Percentiles rank a stretch among this genome's conserved stretches.
Evolutionary conservation across 2,113 vertebrate genomes (phyloP).

Genomic region (Oncorhynchus kisutch): DNA sequence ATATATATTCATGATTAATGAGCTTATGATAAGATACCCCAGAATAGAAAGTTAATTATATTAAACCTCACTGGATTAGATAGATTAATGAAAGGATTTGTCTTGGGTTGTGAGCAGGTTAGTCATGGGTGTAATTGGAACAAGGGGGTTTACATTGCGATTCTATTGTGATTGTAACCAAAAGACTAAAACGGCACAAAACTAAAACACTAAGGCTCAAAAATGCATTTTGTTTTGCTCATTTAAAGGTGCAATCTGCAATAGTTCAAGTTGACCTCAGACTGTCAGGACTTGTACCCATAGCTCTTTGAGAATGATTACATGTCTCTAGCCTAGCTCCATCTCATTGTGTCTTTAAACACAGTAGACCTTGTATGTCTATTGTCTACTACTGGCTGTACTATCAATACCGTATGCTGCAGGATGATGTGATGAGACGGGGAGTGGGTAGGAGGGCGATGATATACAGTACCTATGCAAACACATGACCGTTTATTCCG

Average conservation of each 20-base stretch:
- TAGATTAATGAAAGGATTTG: too few species aligned
- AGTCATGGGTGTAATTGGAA: slow-evolving; percentile 55
- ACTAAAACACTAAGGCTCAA: neutral
- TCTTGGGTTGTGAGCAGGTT: slow-evolving; percentile 21
- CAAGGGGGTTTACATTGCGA: slow-evolving; percentile 36
- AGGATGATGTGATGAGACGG: neutral
- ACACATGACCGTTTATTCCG: neutral
- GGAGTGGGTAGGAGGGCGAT: neutral
- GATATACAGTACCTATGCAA: neutral
- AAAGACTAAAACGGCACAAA: neutral
- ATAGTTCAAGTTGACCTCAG: neutral
- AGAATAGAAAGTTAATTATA: neutral
- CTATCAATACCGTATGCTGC: too few species aligned
- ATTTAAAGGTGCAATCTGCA: neutral
- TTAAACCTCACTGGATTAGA: slow-evolving; percentile 15
- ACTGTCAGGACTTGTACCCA: too few species aligned
- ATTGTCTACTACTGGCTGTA: too few species aligned
- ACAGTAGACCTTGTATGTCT: too few species aligned
- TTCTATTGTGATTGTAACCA: slow-evolving; percentile 23
- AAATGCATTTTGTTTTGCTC: neutral
- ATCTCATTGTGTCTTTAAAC: too few species aligned
- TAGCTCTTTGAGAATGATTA: too few species aligned
- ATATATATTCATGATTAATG: neutral
- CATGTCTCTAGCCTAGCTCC: too few species aligned
- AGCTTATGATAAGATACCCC: neutral